Base-by-base conservation (phyloP, 1,140 invertebrate genomes). In the Venustaconcha ellipsiformis region DNA sequence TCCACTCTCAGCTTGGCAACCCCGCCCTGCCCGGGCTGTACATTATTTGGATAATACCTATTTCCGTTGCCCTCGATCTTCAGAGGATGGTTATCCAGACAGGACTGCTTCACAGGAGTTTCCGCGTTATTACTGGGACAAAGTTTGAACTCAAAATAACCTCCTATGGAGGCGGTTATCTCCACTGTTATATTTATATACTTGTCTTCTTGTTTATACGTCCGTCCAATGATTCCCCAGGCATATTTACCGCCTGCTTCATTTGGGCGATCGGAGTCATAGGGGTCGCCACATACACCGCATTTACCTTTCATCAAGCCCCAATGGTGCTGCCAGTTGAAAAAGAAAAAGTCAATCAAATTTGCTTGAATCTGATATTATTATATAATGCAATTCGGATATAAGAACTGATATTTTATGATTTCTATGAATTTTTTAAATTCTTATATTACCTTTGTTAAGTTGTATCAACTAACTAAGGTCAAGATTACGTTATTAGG, bases 91-190 rank as follows among this genome's bases (percentile, higher is more conserved):
- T 73, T 58, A 4, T 73, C 69, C 15, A 81, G 48, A 67, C 80
- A 81, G 14, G 69, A 66, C 37, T 67, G 26, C 5, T 26, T 83
- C 11, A 80, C 84, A 6, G 76, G 77, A 26, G 58, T 74, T 26
- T 69, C 68, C 1, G 70, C n/a, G 37, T 78, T 78, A 1, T 93
- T 94, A 18, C 75, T 79, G 15, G 85, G 82, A 77, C 87, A 88
- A 23, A 88, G 76, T 66, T 94, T 91, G 89, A 97, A 97, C 85
- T 96, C 95, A 83, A 97, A 97, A 88, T 93, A 96, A 18, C 96
- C 96, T 78, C 57, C 59, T 14, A 80, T 77, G 56, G 71, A 72
- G 65, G 81, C 77, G 37, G 81, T 82, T 60, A 82, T 48, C 69
- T 82, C 65, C 2, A 82, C 70, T 5, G 67, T 58, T 17, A 74